Evolutionary conservation across 2,888 invertebrate species (phyloP).

Genomic region (Ischnura elegans): DNA sequence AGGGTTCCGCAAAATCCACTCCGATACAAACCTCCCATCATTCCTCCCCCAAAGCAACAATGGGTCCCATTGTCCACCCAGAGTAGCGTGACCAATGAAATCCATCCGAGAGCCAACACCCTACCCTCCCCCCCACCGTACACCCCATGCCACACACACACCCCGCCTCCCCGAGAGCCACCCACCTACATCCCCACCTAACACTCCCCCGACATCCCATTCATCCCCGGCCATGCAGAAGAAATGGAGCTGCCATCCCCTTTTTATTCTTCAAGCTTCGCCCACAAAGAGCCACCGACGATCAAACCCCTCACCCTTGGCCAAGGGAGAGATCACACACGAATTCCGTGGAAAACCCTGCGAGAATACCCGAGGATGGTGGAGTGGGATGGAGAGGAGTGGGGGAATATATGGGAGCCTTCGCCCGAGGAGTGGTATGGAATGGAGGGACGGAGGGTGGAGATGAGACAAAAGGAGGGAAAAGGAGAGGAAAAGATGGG

Average conservation of each 20-base stretch:
- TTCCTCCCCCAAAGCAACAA: slow-evolving; percentile 11
- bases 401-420: background rate
- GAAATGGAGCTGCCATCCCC: slow-evolving; percentile 61
- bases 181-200: background rate
- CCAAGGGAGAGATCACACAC: too few species aligned
- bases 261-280: slow-evolving; percentile 44
- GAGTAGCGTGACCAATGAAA: slow-evolving; percentile 62
- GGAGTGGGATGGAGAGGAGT: background rate
- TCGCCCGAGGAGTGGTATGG: too few species aligned
- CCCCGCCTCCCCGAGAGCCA: background rate
- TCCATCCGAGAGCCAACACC: slow-evolving; percentile 32
- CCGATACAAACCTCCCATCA: slow-evolving; percentile 49
- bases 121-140: background rate
- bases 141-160: background rate
- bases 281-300: slow-evolving; percentile 55
- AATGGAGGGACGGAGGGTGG: too few species aligned
- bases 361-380: background rate
- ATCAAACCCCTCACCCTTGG: background rate
- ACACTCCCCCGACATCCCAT: slow-evolving; percentile 17
- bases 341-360: background rate
- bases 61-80: slow-evolving; percentile 55
- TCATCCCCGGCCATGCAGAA: slow-evolving; percentile 63
- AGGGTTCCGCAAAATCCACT: slow-evolving; percentile 8
- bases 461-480: too few species aligned
- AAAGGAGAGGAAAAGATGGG: too few species aligned